A percentile compares a stretch with the other conserved stretches of the same genome.
Evolutionary conservation across 2,888 invertebrate species (phyloP).

Genomic region (Athalia rosae): DNA sequence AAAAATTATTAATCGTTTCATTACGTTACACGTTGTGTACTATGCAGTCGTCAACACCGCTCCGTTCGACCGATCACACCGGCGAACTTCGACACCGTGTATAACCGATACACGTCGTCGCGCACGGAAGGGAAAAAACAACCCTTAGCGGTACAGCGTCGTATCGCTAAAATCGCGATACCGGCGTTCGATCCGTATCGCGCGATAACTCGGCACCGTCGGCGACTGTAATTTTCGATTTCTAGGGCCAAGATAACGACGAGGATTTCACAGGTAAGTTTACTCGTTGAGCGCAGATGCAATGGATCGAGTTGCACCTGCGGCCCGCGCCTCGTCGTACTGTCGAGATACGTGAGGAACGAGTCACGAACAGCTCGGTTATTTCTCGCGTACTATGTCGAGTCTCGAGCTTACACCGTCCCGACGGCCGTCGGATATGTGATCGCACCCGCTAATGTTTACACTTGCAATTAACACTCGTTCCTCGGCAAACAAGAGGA

Average conservation of each 20-base stretch:
- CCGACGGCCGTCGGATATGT: conserved; percentile 59
- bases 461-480: conserved; percentile 57
- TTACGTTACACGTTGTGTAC: neutral
- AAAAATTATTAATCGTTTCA: conserved; percentile 26
- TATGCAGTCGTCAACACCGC: conserved; percentile 29
- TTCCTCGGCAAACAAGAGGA: conserved; percentile 53
- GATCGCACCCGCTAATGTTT: conserved; percentile 53
- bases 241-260: no score
- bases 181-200: neutral
- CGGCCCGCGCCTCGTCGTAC: conserved; percentile 50
- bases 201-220: neutral
- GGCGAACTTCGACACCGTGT: neutral
- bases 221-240: neutral
- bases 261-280: neutral
- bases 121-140: no score
- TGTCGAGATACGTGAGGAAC: conserved; percentile 38
- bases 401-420: conserved; percentile 49
- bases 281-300: conserved; percentile 12
- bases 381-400: neutral
- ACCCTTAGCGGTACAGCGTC: neutral
- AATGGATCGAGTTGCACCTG: conserved; percentile 46
- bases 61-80: neutral
- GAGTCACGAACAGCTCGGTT: conserved; percentile 23
- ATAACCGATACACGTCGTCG: no score
- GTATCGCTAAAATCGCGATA: neutral